phyloP scores from a whole-genome alignment of 2,797 vertebrate species.

The Lophius americanus region DNA sequence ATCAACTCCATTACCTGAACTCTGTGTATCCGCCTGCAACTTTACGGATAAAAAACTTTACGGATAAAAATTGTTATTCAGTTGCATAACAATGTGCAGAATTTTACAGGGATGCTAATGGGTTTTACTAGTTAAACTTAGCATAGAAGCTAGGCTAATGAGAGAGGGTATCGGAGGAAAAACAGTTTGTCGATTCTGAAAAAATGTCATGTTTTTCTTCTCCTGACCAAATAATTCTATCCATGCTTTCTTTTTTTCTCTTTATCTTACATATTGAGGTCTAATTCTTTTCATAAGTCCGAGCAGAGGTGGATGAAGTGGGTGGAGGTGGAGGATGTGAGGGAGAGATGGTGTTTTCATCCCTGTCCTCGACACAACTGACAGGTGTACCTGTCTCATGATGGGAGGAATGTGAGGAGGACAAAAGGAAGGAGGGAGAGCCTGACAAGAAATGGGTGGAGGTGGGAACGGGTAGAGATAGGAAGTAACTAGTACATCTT shows the following conservation, averaged over 20 bases:
- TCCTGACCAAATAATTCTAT: no score
- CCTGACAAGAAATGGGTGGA: not conserved
- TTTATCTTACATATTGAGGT: not conserved
- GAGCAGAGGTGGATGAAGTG: not conserved
- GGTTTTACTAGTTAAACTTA: no score
- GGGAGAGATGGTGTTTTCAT: slow-evolving; percentile 17
- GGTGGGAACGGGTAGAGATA: slow-evolving; percentile 27
- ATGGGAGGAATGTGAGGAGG: slow-evolving; percentile 61
- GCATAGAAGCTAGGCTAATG: no score
- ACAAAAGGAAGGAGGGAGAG: slow-evolving; percentile 47
- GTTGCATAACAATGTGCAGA: not conserved
- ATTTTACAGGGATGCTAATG: no score
- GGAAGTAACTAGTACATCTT: slow-evolving; percentile 1
- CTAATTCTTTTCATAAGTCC: not conserved
- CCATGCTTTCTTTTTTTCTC: not conserved
- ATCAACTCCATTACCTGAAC: no score
- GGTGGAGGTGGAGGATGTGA: not conserved
- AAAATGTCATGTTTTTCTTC: no score
- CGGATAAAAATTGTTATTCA: no score
- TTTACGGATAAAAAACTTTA: no score
- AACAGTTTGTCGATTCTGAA: no score
- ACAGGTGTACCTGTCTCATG: slow-evolving; percentile 47
- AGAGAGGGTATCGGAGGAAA: no score
- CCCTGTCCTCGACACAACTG: slow-evolving; percentile 31
- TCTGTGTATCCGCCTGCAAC: no score